phyloP scores from a whole-genome alignment of 37 sponge, comb jelly and placozoan genomes.

The Aplysina aerophoba region DNA sequence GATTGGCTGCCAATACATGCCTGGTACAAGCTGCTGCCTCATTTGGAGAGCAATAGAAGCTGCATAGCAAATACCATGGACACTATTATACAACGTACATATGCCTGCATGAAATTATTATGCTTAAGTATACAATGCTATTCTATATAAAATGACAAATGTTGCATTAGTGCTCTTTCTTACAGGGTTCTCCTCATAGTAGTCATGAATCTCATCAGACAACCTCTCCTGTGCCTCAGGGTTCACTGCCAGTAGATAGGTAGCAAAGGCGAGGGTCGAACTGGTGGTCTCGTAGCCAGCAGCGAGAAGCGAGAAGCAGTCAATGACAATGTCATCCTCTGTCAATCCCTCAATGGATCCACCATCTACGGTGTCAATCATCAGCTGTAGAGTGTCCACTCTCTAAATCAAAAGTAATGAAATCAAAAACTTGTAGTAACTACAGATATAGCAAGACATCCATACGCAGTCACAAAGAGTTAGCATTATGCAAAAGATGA shows the following conservation, averaged over 20 bases:
- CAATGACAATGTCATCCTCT: neutral
- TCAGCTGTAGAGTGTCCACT: neutral
- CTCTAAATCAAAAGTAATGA: neutral
- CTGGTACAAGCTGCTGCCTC: no score
- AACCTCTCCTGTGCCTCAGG: constrained; percentile 9
- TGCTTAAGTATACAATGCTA: no score
- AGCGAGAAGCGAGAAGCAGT: neutral
- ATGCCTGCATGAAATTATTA: no score
- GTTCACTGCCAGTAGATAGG: constrained; percentile 23
- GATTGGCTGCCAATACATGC: no score
- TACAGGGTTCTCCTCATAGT: constrained; percentile 20
- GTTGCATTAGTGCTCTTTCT: neutral
- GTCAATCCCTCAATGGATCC: neutral
- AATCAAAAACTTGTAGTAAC: no score
- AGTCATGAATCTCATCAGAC: neutral
- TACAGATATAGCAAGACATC: no score
- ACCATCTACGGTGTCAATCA: neutral
- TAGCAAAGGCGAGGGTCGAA: neutral
- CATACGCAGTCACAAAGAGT: no score
- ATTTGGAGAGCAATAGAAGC: no score
- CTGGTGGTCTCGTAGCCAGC: constrained; percentile 23
- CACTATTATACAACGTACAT: no score
- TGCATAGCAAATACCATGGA: no score
- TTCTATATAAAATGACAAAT: no score
- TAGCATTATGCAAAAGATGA: no score